Percentiles rank a stretch among this genome's conserved stretches.
Conservation (phyloP, 2,797 vertebrate species). For the Propithecus perrieri region DNA sequence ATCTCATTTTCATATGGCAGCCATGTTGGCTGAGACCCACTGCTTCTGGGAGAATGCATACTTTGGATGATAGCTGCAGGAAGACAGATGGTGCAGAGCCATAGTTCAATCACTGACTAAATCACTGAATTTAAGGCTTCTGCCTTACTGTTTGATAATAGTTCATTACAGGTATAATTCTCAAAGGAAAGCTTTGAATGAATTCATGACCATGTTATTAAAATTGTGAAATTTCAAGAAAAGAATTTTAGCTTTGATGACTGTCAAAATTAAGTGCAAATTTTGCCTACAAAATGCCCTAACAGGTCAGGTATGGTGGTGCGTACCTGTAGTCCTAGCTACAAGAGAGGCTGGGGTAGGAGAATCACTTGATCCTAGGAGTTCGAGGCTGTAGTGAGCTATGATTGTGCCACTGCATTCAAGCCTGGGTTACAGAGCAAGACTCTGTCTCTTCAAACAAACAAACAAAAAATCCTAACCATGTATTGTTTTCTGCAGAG, state of each 20-base stretch:
- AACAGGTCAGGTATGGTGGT: neutral
- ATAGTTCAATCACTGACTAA: neutral
- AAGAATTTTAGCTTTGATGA: constrained; percentile 36
- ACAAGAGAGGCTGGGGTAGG: neutral
- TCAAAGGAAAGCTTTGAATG: constrained; percentile 38
- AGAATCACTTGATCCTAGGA: neutral
- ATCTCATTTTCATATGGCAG: constrained; percentile 30
- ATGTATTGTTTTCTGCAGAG: constrained; percentile 16
- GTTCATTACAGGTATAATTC: constrained; percentile 27
- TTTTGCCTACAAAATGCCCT: constrained; percentile 25
- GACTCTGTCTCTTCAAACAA: neutral
- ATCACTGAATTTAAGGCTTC: constrained; percentile 29
- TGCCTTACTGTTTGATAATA: constrained; percentile 22
- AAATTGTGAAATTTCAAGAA: constrained; percentile 50
- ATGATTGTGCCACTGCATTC: neutral
- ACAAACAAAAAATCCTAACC: neutral
- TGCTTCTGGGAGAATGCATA: neutral
- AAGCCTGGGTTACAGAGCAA: neutral
- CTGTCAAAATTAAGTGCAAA: constrained; percentile 43
- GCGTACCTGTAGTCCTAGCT: neutral
- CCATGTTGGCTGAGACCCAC: constrained; percentile 10
- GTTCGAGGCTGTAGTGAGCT: neutral
- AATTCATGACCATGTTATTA: constrained; percentile 34
- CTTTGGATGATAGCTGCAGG: neutral
- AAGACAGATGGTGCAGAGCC: neutral